phyloP scores from a whole-genome alignment of 2,888 invertebrate genomes.

The Rhagonycha fulva region DNA sequence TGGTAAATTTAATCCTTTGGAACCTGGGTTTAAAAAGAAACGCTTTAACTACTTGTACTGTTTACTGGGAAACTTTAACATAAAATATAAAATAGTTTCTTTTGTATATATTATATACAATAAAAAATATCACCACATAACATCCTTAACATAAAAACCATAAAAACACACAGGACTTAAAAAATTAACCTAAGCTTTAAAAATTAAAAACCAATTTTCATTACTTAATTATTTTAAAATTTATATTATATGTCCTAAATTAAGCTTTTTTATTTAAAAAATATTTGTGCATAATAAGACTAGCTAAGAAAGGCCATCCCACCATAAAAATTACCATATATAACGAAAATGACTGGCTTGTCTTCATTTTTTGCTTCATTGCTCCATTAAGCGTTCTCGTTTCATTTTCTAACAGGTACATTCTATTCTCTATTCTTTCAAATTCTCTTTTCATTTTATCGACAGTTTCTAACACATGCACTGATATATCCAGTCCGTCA shows the following conservation, averaged over 20 bases:
- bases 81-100: neutral
- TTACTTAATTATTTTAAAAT: neutral
- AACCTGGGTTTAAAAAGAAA: neutral
- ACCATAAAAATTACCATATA: conserved; percentile 63
- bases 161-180: neutral
- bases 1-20: no score
- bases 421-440: conserved; percentile 55
- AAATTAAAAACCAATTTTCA: neutral
- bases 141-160: neutral
- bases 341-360: conserved; percentile 44
- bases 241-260: neutral
- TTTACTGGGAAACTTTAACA: neutral
- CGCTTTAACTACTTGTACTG: neutral
- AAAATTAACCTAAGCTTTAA: neutral
- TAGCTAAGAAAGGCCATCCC: conserved; percentile 70
- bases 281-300: conserved; percentile 47
- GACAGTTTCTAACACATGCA: conserved; percentile 57
- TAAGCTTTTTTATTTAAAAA: conserved; percentile 32
- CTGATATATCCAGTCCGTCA: conserved; percentile 52
- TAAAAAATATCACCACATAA: conserved; percentile 9
- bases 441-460: conserved; percentile 57
- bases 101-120: neutral
- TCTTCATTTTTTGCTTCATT: conserved; percentile 34
- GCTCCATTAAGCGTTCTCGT: conserved; percentile 26
- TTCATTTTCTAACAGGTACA: conserved; percentile 52